Evolutionary conservation across 2,888 invertebrate species (phyloP).

Genomic region (Calephelis perditalis): DNA sequence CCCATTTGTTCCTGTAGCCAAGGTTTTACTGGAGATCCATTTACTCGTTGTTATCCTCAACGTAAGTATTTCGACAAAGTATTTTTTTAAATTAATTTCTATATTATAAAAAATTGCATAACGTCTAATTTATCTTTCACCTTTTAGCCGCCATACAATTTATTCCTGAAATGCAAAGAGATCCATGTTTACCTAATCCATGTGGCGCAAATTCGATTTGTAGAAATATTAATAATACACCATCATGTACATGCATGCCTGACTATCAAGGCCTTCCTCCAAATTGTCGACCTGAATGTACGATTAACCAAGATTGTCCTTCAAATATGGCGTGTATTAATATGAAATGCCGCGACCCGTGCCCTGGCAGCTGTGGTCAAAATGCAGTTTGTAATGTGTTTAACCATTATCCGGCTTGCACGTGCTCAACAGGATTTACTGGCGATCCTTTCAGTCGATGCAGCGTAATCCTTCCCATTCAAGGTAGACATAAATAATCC

Average conservation of each 20-base stretch:
- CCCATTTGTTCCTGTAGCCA: constrained; percentile 85
- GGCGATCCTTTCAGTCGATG: constrained; percentile 89
- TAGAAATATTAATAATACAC: constrained; percentile 75
- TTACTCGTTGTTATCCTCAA: constrained; percentile 79
- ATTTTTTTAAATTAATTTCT: constrained; percentile 14
- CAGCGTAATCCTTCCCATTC: constrained; percentile 60
- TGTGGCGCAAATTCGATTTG: constrained; percentile 84
- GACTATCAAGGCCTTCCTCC: constrained; percentile 84
- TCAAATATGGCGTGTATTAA: constrained; percentile 85
- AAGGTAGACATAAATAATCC: constrained; percentile 40
- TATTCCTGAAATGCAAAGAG: constrained; percentile 54
- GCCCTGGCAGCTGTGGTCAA: constrained; percentile 84
- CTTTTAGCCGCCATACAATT: constrained; percentile 45
- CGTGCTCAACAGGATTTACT: constrained; percentile 82
- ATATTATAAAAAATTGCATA: constrained; percentile 13
- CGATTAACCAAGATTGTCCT: constrained; percentile 84
- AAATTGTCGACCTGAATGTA: constrained; percentile 85
- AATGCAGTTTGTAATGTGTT: constrained; percentile 81
- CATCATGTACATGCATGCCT: constrained; percentile 82
- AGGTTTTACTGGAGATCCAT: constrained; percentile 83
- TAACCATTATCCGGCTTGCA: constrained; percentile 83
- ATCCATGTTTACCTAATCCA: constrained; percentile 84
- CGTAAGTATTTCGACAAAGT: constrained; percentile 47
- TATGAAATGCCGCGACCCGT: constrained; percentile 85
- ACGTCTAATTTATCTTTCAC: constrained; percentile 14